Conservation (phyloP, 2,113 vertebrate species). For the Deroptyus accipitrinus region DNA sequence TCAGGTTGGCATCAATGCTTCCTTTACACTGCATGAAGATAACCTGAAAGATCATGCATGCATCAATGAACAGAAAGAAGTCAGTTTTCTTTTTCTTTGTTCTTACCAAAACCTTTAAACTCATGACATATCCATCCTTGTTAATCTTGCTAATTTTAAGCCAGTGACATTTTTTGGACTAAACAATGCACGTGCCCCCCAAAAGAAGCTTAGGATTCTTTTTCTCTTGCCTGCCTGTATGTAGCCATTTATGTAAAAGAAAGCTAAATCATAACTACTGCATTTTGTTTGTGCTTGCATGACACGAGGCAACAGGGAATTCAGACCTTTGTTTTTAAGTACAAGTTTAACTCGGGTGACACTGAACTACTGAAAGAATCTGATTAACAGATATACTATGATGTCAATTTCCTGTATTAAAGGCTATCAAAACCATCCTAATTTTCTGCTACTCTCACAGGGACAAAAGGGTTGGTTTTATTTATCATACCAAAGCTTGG, state of each 20-base stretch:
- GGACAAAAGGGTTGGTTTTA: neutral
- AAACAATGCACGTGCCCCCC: neutral
- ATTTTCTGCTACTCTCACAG: neutral
- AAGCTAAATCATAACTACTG: neutral
- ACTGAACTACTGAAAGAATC: neutral
- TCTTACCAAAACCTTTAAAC: neutral
- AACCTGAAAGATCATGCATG: neutral
- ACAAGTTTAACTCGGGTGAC: conserved; percentile 22
- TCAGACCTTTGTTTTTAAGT: conserved; percentile 8
- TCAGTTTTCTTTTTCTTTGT: neutral
- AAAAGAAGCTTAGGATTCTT: neutral
- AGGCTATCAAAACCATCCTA: conserved; percentile 4
- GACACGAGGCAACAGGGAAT: neutral
- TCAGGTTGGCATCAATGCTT: neutral
- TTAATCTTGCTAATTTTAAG: neutral
- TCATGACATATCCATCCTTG: neutral
- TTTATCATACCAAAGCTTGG: neutral
- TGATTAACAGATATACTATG: conserved; percentile 25
- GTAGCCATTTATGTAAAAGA: neutral
- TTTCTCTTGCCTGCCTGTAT: neutral
- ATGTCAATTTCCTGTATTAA: conserved; percentile 20
- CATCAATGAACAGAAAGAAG: neutral
- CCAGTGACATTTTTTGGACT: neutral
- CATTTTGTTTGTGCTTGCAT: neutral
- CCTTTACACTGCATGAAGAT: neutral